These are phyloP conservation scores for Antheraea assamensis DNA, from an alignment of 2,888 invertebrate genomes.

Conservation along the genomic window DNA sequence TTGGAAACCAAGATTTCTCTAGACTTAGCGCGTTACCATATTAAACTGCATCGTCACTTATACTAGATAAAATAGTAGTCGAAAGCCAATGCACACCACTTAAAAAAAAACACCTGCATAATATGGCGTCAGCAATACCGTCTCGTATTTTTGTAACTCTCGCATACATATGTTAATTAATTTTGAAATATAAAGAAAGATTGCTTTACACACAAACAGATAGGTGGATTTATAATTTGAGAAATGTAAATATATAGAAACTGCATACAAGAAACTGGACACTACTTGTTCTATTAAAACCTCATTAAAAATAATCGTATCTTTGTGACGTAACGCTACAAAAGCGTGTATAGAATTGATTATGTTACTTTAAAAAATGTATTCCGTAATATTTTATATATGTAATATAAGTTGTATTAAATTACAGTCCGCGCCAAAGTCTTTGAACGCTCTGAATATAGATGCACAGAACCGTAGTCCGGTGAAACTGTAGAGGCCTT, in stretches of 20 bases:
- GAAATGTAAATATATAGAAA: background rate
- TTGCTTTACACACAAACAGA: background rate
- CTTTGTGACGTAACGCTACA: background rate
- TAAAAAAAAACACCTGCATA: background rate
- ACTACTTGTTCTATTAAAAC: background rate
- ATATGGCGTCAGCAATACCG: background rate
- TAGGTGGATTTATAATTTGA: background rate
- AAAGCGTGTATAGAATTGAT: background rate
- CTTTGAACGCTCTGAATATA: too few species aligned
- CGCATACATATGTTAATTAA: background rate
- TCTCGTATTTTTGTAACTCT: background rate
- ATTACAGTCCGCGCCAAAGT: too few species aligned
- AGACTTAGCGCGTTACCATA: too few species aligned
- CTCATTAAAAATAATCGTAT: background rate
- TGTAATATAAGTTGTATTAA: too few species aligned
- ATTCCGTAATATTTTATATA: background rate
- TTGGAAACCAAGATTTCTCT: too few species aligned
- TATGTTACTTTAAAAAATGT: background rate
- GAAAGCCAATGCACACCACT: too few species aligned
- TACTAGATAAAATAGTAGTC: too few species aligned
- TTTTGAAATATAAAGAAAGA: background rate
- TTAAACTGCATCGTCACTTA: too few species aligned
- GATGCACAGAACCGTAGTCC: too few species aligned
- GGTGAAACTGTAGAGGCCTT: too few species aligned
- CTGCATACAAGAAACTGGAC: background rate